Evolutionary conservation across 2,113 vertebrate species (phyloP).

Genomic region (Megaceryle maxima): DNA sequence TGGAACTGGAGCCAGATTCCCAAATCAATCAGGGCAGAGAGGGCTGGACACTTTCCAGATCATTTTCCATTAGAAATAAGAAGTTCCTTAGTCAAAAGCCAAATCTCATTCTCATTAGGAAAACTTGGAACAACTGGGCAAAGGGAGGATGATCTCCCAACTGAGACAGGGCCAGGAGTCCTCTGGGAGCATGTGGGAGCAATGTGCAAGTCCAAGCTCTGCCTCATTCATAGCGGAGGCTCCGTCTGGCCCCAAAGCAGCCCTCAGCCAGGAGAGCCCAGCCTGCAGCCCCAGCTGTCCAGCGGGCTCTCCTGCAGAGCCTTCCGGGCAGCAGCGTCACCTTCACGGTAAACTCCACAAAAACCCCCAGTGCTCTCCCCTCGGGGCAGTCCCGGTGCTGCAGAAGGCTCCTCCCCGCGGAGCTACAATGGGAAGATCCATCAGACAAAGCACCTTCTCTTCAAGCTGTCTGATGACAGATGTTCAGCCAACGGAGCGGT

Average conservation of each 20-base stretch:
- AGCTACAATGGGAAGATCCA: slow-evolving; percentile 36
- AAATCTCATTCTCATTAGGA: neutral
- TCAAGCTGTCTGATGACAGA: slow-evolving; percentile 60
- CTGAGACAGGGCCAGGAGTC: neutral
- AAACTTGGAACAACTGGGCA: neutral
- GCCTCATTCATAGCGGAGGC: neutral
- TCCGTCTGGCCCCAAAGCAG: neutral
- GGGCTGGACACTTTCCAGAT: neutral
- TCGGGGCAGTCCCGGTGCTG: neutral
- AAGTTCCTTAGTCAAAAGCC: neutral
- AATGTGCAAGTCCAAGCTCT: neutral
- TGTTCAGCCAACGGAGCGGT: slow-evolving; percentile 11
- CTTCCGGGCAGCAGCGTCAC: neutral
- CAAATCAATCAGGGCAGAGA: neutral
- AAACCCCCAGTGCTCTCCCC: neutral
- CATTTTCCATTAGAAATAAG: neutral
- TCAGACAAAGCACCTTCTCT: slow-evolving; percentile 59
- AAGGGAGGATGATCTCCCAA: neutral
- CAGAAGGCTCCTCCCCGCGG: slow-evolving; percentile 18
- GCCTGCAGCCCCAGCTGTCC: neutral
- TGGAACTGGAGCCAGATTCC: neutral
- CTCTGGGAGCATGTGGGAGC: fast-evolving
- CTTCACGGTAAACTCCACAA: neutral
- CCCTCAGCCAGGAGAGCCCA: neutral
- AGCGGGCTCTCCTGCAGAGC: neutral